Conservation (phyloP, 2,888 invertebrate genomes). For the Drosophila greeni region DNA sequence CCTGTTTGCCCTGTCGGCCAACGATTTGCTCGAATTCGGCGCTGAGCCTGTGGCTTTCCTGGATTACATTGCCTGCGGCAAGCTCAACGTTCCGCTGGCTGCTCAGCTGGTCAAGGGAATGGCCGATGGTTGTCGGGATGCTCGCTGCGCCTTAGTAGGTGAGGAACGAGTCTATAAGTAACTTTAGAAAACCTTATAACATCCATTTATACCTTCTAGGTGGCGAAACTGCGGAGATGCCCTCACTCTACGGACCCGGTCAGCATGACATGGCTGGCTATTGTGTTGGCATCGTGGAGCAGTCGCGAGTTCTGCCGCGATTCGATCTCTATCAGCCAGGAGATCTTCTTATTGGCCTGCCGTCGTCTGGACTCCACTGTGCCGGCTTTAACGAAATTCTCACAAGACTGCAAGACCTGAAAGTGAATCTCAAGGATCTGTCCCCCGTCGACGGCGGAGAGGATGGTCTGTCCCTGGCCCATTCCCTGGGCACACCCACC, state of each 20-base stretch:
- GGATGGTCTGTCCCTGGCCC: conserved; percentile 82
- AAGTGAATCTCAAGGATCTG: conserved; percentile 81
- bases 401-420: conserved; percentile 85
- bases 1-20: conserved; percentile 98
- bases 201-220: conserved; percentile 71
- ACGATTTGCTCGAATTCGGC: conserved; percentile 96
- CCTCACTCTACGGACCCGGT: conserved; percentile 91
- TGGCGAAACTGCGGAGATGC: conserved; percentile 99
- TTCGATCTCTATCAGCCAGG: conserved; percentile 83
- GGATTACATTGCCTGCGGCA: conserved; percentile 97
- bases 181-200: background rate
- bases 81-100: conserved; percentile 87
- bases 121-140: conserved; percentile 90
- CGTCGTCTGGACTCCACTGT: conserved; percentile 95
- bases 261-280: conserved; percentile 98
- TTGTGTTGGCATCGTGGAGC: conserved; percentile 94
- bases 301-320: conserved; percentile 84
- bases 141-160: conserved; percentile 95
- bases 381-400: conserved; percentile 96
- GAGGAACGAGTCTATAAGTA: conserved; percentile 47
- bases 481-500: conserved; percentile 91
- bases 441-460: conserved; percentile 81
- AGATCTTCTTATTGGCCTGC: conserved; percentile 90
- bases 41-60: conserved; percentile 97
- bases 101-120: conserved; percentile 90